phyloP scores from a whole-genome alignment of 2,797 vertebrate genomes.

The Coracias cyanogaster region DNA sequence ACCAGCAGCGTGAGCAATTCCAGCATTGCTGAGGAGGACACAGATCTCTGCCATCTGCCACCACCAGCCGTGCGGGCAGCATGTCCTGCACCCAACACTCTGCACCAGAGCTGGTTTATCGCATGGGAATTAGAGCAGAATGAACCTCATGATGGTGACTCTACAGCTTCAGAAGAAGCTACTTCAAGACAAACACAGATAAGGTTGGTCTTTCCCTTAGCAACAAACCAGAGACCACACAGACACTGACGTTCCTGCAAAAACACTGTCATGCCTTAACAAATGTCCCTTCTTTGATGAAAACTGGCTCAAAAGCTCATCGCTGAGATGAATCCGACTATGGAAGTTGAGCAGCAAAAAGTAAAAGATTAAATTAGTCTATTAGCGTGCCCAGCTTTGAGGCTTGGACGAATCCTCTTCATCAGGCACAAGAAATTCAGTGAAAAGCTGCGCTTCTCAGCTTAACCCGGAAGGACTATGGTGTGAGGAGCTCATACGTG shows the following conservation, averaged over 20 bases:
- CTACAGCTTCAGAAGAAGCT: background rate
- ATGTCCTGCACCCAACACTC: background rate
- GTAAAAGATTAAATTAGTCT: background rate
- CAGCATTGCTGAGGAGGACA: background rate
- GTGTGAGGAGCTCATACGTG: background rate
- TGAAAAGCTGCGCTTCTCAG: background rate
- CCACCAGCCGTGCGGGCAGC: background rate
- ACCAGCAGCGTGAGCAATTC: background rate
- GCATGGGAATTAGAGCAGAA: background rate
- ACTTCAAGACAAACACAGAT: background rate
- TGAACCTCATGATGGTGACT: background rate
- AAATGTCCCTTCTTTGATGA: background rate
- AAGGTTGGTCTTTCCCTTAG: background rate
- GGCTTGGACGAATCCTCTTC: background rate
- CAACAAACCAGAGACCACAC: background rate
- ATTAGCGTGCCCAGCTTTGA: background rate
- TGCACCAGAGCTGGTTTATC: background rate
- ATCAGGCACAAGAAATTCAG: background rate
- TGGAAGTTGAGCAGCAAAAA: background rate
- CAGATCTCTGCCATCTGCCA: rapidly evolving
- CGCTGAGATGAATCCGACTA: background rate
- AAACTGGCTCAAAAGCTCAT: background rate
- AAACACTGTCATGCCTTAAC: background rate
- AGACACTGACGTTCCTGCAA: background rate
- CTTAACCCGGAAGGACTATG: rapidly evolving